Percentiles rank a stretch among this genome's conserved stretches.
Conservation (phyloP, 2,888 invertebrate genomes). For the Tetrapedia diversipes region DNA sequence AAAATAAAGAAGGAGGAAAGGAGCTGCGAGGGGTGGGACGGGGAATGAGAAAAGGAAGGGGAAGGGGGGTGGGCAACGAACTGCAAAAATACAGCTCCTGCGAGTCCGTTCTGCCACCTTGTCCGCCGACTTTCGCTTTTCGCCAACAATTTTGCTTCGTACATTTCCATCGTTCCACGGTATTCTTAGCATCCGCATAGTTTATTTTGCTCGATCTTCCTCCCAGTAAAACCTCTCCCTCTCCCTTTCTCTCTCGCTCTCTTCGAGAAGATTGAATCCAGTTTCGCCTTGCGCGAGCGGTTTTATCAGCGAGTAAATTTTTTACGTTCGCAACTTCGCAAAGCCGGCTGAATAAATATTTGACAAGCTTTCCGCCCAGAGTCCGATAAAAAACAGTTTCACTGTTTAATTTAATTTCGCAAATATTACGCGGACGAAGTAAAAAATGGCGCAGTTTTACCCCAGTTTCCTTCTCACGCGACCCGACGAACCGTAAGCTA, state of each 20-base stretch:
- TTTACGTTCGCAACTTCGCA: conserved; percentile 13
- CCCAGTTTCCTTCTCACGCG: background rate
- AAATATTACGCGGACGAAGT: conserved; percentile 15
- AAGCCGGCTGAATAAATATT: conserved; percentile 42
- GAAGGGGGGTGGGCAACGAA: background rate
- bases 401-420: conserved; percentile 42
- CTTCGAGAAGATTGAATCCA: conserved; percentile 30
- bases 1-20: conserved; percentile 5
- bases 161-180: conserved; percentile 28
- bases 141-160: conserved; percentile 5
- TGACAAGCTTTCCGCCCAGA: conserved; percentile 32
- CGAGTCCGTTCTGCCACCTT: background rate
- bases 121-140: background rate
- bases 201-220: conserved; percentile 18
- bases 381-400: conserved; percentile 16
- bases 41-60: background rate
- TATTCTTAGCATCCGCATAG: conserved; percentile 17
- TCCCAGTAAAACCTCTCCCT: background rate
- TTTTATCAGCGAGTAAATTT: conserved; percentile 43
- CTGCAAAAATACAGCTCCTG: conserved; percentile 12
- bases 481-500: background rate
- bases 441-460: background rate
- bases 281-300: conserved; percentile 24
- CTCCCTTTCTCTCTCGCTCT: background rate
- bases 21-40: background rate